A percentile compares a stretch with the other conserved stretches of the same genome.
Evolutionary conservation across 1,140 invertebrate genomes (phyloP).

Genomic region (Adoxophyes honmai): DNA sequence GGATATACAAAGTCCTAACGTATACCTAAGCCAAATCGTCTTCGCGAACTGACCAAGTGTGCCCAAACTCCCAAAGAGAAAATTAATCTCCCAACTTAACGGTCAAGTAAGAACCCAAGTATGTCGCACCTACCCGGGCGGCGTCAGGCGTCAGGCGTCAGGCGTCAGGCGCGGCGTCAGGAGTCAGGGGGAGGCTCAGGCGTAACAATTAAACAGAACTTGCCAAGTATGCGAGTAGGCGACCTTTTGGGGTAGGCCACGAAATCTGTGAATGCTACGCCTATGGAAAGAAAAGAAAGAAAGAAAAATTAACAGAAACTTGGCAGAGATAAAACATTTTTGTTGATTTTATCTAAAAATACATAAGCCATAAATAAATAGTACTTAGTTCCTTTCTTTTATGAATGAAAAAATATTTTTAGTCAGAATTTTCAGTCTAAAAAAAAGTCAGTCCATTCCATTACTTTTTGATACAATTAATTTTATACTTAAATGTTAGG

Average conservation of each 20-base stretch:
- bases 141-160: neutral
- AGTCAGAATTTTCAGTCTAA: no score
- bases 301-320: no score
- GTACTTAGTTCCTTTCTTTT: no score
- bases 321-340: no score
- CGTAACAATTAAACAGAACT: slow-evolving; percentile 14
- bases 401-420: no score
- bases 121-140: neutral
- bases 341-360: no score
- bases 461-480: no score
- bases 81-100: slow-evolving; percentile 7
- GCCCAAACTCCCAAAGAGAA: neutral
- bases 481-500: no score
- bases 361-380: no score
- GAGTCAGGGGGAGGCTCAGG: neutral
- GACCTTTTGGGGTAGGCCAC: neutral
- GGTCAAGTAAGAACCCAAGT: neutral
- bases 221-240: slow-evolving; percentile 6
- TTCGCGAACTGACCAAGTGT: neutral
- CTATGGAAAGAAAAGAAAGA: no score
- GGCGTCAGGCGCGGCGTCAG: neutral
- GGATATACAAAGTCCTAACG: no score
- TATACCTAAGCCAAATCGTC: neutral
- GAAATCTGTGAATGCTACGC: neutral
- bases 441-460: no score